Conservation (phyloP, 2,888 invertebrate genomes). For the Priocnemis perturbator region DNA sequence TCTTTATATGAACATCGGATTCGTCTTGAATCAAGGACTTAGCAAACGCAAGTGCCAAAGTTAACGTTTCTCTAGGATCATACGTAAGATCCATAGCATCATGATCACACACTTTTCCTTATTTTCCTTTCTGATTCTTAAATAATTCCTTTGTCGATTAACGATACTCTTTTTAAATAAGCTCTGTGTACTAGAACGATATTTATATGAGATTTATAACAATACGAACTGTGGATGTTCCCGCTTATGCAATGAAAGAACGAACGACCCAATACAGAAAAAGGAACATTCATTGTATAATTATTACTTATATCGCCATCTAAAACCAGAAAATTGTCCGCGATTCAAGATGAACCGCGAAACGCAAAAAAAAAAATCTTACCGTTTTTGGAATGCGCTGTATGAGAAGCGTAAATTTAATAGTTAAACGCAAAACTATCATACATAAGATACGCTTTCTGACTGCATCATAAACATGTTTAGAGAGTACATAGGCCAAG, state of each 20-base stretch:
- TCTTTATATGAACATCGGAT: background rate
- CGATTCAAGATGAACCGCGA: conserved; percentile 10
- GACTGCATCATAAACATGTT: conserved; percentile 52
- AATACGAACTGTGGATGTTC: conserved; percentile 25
- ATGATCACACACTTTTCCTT: background rate
- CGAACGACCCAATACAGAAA: conserved; percentile 27
- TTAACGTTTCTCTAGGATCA: conserved; percentile 17
- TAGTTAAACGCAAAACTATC: conserved; percentile 26
- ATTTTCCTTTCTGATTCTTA: conserved; percentile 5
- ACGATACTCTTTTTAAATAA: conserved; percentile 27
- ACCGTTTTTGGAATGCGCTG: conserved; percentile 54
- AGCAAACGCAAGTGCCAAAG: background rate
- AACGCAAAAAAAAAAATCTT: background rate
- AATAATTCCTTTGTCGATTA: conserved; percentile 44
- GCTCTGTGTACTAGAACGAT: conserved; percentile 30
- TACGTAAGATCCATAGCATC: background rate
- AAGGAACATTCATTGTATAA: conserved; percentile 30
- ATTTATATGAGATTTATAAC: conserved; percentile 29
- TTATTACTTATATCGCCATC: conserved; percentile 4
- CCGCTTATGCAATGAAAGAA: conserved; percentile 39
- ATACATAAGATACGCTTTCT: conserved; percentile 6
- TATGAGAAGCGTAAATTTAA: conserved; percentile 38
- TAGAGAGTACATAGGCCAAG: conserved; percentile 58
- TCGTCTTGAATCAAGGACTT: too few species aligned
- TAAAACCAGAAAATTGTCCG: conserved; percentile 8